These are phyloP conservation scores for Pammene aurita DNA, from an alignment of 2,888 invertebrate genomes.

Conservation along the genomic window DNA sequence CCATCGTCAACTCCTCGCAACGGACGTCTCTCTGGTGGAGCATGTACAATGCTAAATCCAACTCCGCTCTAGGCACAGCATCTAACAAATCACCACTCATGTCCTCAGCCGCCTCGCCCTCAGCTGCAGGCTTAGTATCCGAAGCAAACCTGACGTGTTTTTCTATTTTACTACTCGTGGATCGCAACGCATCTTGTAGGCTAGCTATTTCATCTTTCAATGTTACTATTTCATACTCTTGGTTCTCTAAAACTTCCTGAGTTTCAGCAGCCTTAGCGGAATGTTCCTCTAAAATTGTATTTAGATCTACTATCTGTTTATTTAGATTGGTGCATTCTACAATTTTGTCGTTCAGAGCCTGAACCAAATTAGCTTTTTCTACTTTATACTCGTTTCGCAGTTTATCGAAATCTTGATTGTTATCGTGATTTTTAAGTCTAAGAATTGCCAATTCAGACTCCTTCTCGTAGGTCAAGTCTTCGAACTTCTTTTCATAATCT, in stretches of 20 bases:
- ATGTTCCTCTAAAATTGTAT: constrained; percentile 80
- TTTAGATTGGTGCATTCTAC: constrained; percentile 77
- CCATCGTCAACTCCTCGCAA: constrained; percentile 93
- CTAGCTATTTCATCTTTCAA: constrained; percentile 86
- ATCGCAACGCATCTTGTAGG: constrained; percentile 61
- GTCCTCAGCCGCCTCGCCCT: constrained; percentile 50
- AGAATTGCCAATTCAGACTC: constrained; percentile 81
- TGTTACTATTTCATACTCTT: constrained; percentile 88
- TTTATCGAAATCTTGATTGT: constrained; percentile 62
- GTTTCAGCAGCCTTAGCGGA: constrained; percentile 82
- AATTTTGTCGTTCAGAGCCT: constrained; percentile 72
- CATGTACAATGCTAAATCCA: constrained; percentile 92
- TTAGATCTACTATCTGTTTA: constrained; percentile 80
- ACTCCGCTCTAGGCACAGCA: constrained; percentile 84
- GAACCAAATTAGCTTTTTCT: constrained; percentile 61
- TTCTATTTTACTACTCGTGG: constrained; percentile 67
- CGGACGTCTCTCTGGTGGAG: constrained; percentile 93
- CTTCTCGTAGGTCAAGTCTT: constrained; percentile 79
- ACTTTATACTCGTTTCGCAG: constrained; percentile 57
- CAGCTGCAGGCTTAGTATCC: constrained; percentile 67
- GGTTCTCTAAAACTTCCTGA: constrained; percentile 85
- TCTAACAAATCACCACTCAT: constrained; percentile 65
- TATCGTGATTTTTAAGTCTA: constrained; percentile 80
- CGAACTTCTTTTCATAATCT: constrained; percentile 72
- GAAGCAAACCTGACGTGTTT: constrained; percentile 78